These are phyloP conservation scores for Zosterops pallidus DNA, from an alignment of 2,113 vertebrate genomes.

Conservation along the genomic window DNA sequence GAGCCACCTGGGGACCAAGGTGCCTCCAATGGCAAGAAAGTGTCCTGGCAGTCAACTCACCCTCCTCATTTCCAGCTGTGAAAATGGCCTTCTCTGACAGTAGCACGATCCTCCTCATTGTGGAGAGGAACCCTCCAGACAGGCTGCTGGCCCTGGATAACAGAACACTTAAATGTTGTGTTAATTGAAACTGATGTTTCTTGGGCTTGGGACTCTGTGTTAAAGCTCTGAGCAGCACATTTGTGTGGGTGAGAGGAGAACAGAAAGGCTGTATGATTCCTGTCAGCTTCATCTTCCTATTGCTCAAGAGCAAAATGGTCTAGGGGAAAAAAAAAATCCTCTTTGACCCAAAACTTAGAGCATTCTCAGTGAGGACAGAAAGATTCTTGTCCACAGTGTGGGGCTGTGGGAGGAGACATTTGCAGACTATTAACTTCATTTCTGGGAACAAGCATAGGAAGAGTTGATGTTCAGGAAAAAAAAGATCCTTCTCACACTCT, in stretches of 20 bases:
- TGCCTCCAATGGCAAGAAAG: fast-evolving
- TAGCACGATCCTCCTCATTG: fast-evolving
- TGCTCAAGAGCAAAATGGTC: background rate
- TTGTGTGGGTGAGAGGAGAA: background rate
- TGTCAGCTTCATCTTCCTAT: background rate
- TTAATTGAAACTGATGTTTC: background rate
- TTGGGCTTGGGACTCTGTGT: background rate
- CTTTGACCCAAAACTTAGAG: background rate
- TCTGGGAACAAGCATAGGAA: background rate
- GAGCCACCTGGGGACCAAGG: fast-evolving
- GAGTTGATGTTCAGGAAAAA: background rate
- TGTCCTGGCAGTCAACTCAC: background rate
- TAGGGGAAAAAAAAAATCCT: background rate
- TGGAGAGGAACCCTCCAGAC: background rate
- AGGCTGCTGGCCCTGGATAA: background rate
- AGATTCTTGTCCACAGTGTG: background rate
- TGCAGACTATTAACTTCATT: background rate
- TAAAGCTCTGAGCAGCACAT: background rate
- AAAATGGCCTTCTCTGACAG: background rate
- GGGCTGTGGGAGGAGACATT: background rate
- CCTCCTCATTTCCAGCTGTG: background rate
- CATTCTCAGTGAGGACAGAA: background rate
- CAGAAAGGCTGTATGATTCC: background rate
- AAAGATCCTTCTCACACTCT: background rate
- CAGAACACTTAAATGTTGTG: background rate